A percentile compares a stretch with the other conserved stretches of the same genome.
phyloP scores from a whole-genome alignment of 1,140 invertebrate species.

The Campodea augens region DNA sequence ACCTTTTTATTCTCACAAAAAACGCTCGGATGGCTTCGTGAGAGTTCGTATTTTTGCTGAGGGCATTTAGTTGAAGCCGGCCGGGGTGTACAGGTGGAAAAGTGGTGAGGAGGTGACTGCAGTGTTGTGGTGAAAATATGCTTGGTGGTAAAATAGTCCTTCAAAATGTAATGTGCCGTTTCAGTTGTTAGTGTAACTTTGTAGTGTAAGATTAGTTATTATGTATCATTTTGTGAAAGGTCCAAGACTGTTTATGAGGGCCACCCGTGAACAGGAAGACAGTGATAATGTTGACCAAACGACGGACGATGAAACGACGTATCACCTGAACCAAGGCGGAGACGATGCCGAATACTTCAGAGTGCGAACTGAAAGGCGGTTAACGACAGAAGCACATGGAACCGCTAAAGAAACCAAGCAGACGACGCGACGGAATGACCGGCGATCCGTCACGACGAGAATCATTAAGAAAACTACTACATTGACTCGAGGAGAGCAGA shows the following conservation, averaged over 20 bases:
- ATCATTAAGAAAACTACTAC: slow-evolving; percentile 80
- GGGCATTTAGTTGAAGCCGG: too few relatives aligned
- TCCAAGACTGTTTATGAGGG: slow-evolving; percentile 55
- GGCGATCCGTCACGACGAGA: slow-evolving; percentile 59
- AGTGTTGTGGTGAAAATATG: too few relatives aligned
- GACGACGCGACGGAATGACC: slow-evolving; percentile 34
- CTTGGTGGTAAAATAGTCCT: too few relatives aligned
- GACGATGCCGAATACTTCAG: slow-evolving; percentile 38
- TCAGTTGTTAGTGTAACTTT: too few relatives aligned
- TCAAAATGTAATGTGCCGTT: too few relatives aligned
- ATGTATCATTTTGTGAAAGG: slow-evolving; percentile 56
- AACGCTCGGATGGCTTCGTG: too few relatives aligned
- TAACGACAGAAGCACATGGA: slow-evolving; percentile 64
- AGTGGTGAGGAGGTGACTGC: too few relatives aligned
- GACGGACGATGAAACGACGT: slow-evolving; percentile 16
- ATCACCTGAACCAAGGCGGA: slow-evolving; percentile 17
- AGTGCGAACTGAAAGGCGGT: slow-evolving; percentile 55
- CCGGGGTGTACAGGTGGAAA: too few relatives aligned
- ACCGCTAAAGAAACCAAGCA: slow-evolving; percentile 28
- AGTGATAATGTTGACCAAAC: slow-evolving; percentile 26
- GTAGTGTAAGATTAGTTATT: too few relatives aligned
- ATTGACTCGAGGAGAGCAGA: slow-evolving; percentile 64
- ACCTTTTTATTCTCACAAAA: too few relatives aligned
- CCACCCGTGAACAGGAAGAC: slow-evolving; percentile 42
- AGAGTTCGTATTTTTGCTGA: too few relatives aligned